These are phyloP conservation scores for Isoperla grammatica DNA, from an alignment of 2,888 invertebrate species.

Conservation along the genomic window DNA sequence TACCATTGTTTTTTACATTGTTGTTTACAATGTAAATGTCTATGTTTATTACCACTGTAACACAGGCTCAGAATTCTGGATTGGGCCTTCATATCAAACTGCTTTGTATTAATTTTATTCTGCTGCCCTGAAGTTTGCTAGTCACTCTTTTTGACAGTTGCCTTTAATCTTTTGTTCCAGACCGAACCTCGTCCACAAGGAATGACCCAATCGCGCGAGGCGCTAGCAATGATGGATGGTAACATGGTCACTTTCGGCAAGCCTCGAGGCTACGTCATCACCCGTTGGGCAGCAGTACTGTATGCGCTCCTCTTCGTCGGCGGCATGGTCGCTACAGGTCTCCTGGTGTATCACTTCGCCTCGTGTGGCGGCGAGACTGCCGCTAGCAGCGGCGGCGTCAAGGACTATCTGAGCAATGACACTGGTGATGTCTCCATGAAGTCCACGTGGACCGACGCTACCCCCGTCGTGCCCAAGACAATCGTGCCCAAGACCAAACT, in stretches of 20 bases:
- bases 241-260: constrained; percentile 59
- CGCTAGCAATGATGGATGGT: constrained; percentile 55
- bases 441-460: constrained; percentile 35
- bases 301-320: constrained; percentile 58
- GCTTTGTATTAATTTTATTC: too few species aligned
- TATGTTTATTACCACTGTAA: too few species aligned
- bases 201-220: constrained; percentile 46
- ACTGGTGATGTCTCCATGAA: background rate
- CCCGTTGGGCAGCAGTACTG: constrained; percentile 57
- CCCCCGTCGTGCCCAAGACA: constrained; percentile 30
- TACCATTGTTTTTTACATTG: too few species aligned
- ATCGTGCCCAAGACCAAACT: constrained; percentile 20
- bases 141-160: too few species aligned
- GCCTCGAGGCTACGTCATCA: constrained; percentile 57
- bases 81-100: too few species aligned
- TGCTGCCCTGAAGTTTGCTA: too few species aligned
- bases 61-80: too few species aligned
- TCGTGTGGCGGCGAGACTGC: constrained; percentile 51
- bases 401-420: background rate
- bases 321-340: constrained; percentile 62
- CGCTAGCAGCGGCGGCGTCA: background rate
- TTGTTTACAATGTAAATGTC: too few species aligned
- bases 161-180: constrained; percentile 3
- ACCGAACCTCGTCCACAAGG: background rate
- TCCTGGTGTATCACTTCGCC: constrained; percentile 71